phyloP scores from a whole-genome alignment of 1,140 invertebrate genomes.

The Ceratosolen fusciceps region DNA sequence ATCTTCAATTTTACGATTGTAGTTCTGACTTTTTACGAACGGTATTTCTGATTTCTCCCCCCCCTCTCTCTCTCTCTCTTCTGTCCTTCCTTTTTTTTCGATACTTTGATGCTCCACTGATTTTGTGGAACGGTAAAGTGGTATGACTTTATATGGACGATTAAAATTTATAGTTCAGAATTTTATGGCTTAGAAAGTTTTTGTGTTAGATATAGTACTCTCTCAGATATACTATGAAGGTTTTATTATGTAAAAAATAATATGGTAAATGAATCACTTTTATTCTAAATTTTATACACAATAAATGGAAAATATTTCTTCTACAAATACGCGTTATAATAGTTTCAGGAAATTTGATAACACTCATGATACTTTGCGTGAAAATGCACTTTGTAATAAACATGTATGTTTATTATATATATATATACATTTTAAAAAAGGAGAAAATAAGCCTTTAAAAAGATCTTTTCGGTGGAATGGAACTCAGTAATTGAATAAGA shows the following conservation, averaged over 20 bases:
- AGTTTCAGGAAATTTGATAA: neutral
- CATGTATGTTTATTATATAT: neutral
- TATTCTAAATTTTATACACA: neutral
- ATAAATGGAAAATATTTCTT: slow-evolving; percentile 1
- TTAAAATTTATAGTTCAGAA: slow-evolving; percentile 38
- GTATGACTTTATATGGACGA: slow-evolving; percentile 21
- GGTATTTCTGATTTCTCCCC: slow-evolving; percentile 7
- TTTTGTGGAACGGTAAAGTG: neutral
- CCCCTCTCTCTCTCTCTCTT: no score
- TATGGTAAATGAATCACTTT: neutral
- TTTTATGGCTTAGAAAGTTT: slow-evolving; percentile 35
- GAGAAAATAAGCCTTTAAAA: no score
- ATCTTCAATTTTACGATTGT: slow-evolving; percentile 18
- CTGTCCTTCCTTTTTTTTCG: no score
- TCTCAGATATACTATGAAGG: slow-evolving; percentile 7
- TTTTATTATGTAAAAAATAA: slow-evolving; percentile 7
- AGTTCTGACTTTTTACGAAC: slow-evolving; percentile 20
- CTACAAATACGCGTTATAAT: neutral
- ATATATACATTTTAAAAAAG: neutral
- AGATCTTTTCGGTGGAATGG: no score
- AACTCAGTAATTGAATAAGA: no score
- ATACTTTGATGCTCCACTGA: slow-evolving; percentile 27
- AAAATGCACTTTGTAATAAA: neutral
- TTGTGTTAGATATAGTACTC: slow-evolving; percentile 17
- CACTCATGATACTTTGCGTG: no score